Percentiles rank a stretch among this genome's conserved stretches.
These are phyloP conservation scores for Xiphophorus couchianus DNA, from an alignment of 2,113 vertebrate species.

Conservation along the genomic window DNA sequence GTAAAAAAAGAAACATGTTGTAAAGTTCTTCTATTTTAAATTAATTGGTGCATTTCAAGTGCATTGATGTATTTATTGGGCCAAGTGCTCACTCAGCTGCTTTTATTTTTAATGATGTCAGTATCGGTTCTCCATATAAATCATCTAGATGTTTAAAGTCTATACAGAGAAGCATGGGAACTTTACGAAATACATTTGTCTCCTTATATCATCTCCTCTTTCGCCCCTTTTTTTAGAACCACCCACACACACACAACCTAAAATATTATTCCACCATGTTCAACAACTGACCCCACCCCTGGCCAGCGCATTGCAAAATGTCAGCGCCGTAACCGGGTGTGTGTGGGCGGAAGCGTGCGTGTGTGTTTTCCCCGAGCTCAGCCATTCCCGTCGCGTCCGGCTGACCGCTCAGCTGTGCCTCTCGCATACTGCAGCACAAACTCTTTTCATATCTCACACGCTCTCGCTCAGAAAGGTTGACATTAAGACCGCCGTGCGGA, in stretches of 20 bases:
- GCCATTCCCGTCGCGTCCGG: constrained; percentile 61
- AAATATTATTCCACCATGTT: constrained; percentile 40
- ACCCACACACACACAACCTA: constrained; percentile 14
- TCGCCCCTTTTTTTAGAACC: not conserved
- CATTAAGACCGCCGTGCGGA: constrained; percentile 47
- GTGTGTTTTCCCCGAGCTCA: constrained; percentile 65
- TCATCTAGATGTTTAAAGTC: not conserved
- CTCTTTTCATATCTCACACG: constrained; percentile 62
- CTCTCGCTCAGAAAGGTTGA: constrained; percentile 54
- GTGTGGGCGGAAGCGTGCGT: constrained; percentile 43
- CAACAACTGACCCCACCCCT: constrained; percentile 52
- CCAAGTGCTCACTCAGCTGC: too few relatives aligned
- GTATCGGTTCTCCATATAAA: too few relatives aligned
- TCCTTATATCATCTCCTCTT: not conserved
- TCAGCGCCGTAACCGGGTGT: constrained; percentile 35
- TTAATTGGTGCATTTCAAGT: too few relatives aligned
- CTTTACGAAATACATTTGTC: not conserved
- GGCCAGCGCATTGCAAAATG: constrained; percentile 40
- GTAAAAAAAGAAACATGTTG: too few relatives aligned
- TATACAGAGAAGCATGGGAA: not conserved
- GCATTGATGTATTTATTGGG: too few relatives aligned
- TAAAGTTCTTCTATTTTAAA: too few relatives aligned
- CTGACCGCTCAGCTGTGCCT: constrained; percentile 71
- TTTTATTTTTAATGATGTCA: too few relatives aligned
- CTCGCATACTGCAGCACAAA: constrained; percentile 61